Base-by-base conservation (phyloP, 2,113 vertebrate genomes). In the Mormyrus iriodes region DNA sequence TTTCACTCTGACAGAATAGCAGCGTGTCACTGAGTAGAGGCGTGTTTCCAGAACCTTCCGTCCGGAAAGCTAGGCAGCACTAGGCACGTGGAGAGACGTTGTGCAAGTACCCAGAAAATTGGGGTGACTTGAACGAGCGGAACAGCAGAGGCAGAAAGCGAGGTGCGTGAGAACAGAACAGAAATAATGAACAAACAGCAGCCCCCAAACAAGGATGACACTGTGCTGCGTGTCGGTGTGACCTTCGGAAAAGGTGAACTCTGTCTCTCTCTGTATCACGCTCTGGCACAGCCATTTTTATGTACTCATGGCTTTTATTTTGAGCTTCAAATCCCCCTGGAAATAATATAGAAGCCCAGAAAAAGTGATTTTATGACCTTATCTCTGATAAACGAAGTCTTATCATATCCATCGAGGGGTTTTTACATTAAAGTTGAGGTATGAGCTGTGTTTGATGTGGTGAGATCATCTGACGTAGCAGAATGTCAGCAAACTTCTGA, bases 391-490 rank as follows among this genome's bases (percentile, higher is more conserved):
- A 85, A 0, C 4, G 17, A 48, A 85, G n/a, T 49, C 83, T 85
- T 85, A 85, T 85, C 48, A 51, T 27, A 49, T 49, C 35, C 15
- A 76, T 76, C 35, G 5, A 39, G 27, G 69, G 69, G 12, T 76
- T 76, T 85, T 85, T 85, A 85, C 83, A 49, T 27, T 49, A 85
- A 85, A 49, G 79, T 48, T 31, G 44, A 84, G 69, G 69, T 76
- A 76, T 35, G 69, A 17, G 31, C 15, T 15, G 31, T 76, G 39
- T 76, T 31, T 76, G 44, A 85, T 85, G n/a, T 4, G 46, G 24
- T 48, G 24, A 85, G 24, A 49, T 12, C 83, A 48, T 85, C 24
- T 49, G 21, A 24, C 42, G 4, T 31, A 21, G 12, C 44, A 27
- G 44, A 85, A 51, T 85, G 42, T 12, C 83, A 85, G 83, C 4